Evolutionary conservation across 2,113 vertebrate species (phyloP), one percentile per base, ranked within the genome.

Genomic region (Petrocephalus microphthalmus): DNA sequence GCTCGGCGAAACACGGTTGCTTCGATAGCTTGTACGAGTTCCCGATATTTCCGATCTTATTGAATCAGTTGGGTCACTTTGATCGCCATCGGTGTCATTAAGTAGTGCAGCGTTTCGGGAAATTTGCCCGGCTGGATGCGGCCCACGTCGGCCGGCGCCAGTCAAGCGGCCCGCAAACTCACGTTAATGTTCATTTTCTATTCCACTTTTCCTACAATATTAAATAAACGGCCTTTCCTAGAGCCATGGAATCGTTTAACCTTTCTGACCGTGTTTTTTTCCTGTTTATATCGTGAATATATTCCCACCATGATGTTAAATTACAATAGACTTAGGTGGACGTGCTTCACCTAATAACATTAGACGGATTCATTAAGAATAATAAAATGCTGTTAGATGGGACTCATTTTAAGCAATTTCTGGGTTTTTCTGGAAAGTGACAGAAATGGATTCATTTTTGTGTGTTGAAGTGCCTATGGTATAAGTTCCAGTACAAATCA

Each of bases 11-110:
- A 85, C 84, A 85, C 51, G 84, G 49, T 54, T 54, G n/a, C 84
- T 33, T n/a, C 84, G n/a, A 83, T 42, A 83, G 81, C 37, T 83
- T 83, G 49, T 83, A 83, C 42, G 49, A 45, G 81, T 47, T 83
- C 49, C 81, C n/a, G 45, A 83, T 83, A 83, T 83, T 83, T 83
- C 37, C 19, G 81, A 83, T 49, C 42, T 83, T 47, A 83, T 83
- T 49, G 81, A 83, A 83, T 83, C 49, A 83, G 81, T 83, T 83
- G 45, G 49, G 45, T 83, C 81, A 49, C 84, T 85, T 85, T 33
- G 49, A 37, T 54, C 52, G 25, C 13, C 29, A 85, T 85, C 84
- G 52, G 5, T 85, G 25, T 8, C 49, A 53, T 37, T 85, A 54
- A 54, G 56, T 85, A 25, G 22, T 20, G 22, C 22, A 84, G 20